Evolutionary conservation across 2,113 vertebrate genomes (phyloP).

Genomic region (Sapajus apella): DNA sequence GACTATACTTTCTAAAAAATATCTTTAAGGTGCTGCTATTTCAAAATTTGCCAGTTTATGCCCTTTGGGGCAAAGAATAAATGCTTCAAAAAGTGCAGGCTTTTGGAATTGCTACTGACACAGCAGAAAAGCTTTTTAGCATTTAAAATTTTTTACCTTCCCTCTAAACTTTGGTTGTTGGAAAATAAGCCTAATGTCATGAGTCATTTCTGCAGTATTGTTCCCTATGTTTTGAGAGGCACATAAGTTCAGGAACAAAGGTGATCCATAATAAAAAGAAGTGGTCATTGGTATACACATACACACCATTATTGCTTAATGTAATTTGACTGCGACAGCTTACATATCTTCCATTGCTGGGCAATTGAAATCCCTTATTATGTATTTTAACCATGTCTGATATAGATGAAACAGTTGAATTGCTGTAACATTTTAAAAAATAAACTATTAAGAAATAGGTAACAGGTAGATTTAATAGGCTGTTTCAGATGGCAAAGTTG

Average conservation of each 20-base stretch:
- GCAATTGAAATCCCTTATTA: not conserved
- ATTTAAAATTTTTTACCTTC: not conserved
- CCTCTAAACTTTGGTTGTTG: not conserved
- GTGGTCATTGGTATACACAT: not conserved
- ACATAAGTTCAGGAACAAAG: not conserved
- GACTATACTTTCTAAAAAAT: not conserved
- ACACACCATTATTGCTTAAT: not conserved
- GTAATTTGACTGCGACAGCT: not conserved
- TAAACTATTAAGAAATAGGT: not conserved
- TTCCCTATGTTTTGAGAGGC: not conserved
- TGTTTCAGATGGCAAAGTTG: not conserved
- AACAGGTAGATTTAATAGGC: not conserved
- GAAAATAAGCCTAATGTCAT: slow-evolving; percentile 2
- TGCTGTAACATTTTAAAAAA: not conserved
- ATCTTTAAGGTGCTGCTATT: slow-evolving; percentile 24
- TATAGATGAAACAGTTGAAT: not conserved
- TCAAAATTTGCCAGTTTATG: slow-evolving; percentile 44
- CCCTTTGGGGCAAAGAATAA: slow-evolving; percentile 36
- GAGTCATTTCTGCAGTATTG: slow-evolving; percentile 2
- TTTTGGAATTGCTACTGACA: slow-evolving; percentile 35
- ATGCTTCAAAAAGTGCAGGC: not conserved
- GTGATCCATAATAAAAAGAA: not conserved
- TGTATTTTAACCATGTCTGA: not conserved
- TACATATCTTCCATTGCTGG: not conserved
- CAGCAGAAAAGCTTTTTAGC: slow-evolving; percentile 41